Evolutionary conservation across 2,888 invertebrate species (phyloP), one percentile per base, ranked within the genome.

Genomic region (Mesorhabditis spiculigera): DNA sequence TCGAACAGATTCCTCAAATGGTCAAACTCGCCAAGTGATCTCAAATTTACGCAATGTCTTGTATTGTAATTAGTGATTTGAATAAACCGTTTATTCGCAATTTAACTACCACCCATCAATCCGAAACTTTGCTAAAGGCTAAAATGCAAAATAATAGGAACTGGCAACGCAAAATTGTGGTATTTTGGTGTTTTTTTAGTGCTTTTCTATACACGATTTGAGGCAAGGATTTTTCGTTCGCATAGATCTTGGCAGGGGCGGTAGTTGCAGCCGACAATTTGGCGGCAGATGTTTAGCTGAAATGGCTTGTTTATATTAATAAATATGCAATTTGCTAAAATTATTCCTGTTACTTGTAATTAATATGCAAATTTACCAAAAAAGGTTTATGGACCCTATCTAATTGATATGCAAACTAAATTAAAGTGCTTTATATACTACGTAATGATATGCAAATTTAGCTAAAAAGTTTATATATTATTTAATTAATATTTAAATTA

Each of bases 161-260:
- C 1, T 28, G 28, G 28, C 28, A 50, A 50, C 3, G 8, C 58
- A 50, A 50, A 50, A n/a, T 50, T 50, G 1, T 50, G 0, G 8
- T 13, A 50, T 13, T 13, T n/a, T 50, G 1, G n/a, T 13, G 58
- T n/a, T n/a, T 50, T 50, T 50, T 10, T 50, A 13, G 50, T 50
- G 50, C 13, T 50, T 50, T 10, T 50, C 58, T 50, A 50, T 13
- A 13, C 58, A n/a, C n/a, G 58, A n/a, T 13, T 50, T 13, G 81
- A 79, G 5, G 76, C 75, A 65, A 74, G 74, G 69, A 82, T 77
- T 63, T 73, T 73, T 50, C 68, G 43, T 42, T 64, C 45, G 43
- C 45, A 45, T 5, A 68, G 63, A 4, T 62, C 63, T 63, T 68
- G 68, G 41, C 68, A 68, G 4, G 63, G 63, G 10, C 68, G 13